Conservation (phyloP, 2,888 invertebrate species). For the Parnassius mnemosyne region DNA sequence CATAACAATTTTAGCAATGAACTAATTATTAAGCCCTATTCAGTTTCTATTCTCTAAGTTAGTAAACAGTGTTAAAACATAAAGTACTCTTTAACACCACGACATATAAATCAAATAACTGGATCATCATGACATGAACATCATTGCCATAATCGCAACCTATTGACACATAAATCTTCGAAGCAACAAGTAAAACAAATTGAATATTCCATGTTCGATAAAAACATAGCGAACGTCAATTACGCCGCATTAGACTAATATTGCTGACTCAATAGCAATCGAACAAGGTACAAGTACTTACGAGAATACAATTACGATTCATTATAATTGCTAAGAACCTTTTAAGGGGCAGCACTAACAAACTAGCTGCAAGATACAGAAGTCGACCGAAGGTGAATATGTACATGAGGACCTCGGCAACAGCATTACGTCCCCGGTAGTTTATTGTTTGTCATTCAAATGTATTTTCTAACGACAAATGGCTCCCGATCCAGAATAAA, state of each 20-base stretch:
- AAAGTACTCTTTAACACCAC: too few species aligned
- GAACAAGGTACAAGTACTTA: conserved; percentile 62
- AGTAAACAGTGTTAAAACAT: too few species aligned
- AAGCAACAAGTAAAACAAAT: conserved; percentile 26
- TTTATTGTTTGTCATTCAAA: conserved; percentile 77
- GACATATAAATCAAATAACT: too few species aligned
- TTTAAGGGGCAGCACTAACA: conserved; percentile 61
- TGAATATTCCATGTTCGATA: conserved; percentile 21
- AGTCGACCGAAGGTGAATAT: conserved; percentile 28
- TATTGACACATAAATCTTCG: conserved; percentile 39
- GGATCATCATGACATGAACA: not conserved
- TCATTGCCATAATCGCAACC: conserved; percentile 30
- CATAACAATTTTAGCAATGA: too few species aligned
- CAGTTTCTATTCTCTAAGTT: too few species aligned
- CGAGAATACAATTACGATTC: conserved; percentile 76
- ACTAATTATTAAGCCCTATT: too few species aligned
- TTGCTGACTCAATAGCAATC: conserved; percentile 69
- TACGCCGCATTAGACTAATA: conserved; percentile 51
- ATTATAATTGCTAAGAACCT: conserved; percentile 67
- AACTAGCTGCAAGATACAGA: conserved; percentile 42
- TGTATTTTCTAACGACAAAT: conserved; percentile 73
- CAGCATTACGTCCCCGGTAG: conserved; percentile 65
- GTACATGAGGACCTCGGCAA: conserved; percentile 37
- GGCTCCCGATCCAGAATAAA: conserved; percentile 60
- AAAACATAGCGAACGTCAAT: conserved; percentile 56